Conservation (phyloP, 37 sponge, comb jelly and placozoan genomes). For the Tethya wilhelma region DNA sequence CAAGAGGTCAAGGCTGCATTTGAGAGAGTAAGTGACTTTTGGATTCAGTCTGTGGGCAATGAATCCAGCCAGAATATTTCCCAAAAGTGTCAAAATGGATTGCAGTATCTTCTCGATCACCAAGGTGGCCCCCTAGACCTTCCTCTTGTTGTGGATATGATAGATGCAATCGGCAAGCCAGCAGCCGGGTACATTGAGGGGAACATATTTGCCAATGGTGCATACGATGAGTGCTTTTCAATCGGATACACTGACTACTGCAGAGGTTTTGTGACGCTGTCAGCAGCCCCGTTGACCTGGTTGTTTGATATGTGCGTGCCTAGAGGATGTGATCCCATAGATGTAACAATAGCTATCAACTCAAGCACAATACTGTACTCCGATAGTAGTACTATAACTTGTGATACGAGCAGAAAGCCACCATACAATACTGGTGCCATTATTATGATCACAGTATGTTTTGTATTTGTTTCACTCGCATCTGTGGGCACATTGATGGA, state of each 20-base stretch:
- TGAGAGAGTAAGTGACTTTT: too few relatives aligned
- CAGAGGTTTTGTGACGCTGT: background rate
- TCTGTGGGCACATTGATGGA: constrained; percentile 34
- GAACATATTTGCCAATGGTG: constrained; percentile 37
- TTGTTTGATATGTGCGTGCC: constrained; percentile 39
- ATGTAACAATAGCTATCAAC: background rate
- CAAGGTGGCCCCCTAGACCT: background rate
- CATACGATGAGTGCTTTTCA: constrained; percentile 70
- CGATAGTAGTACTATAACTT: background rate
- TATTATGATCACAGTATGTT: constrained; percentile 53
- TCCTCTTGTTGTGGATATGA: background rate
- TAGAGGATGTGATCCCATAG: constrained; percentile 1
- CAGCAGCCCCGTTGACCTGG: background rate
- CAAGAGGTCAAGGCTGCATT: too few relatives aligned
- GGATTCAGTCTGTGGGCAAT: too few relatives aligned
- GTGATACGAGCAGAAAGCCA: background rate
- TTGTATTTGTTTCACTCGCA: constrained; percentile 27
- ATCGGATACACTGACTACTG: constrained; percentile 49
- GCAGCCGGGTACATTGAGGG: constrained; percentile 42
- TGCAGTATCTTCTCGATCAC: too few relatives aligned
- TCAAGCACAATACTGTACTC: background rate
- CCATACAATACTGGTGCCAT: constrained; percentile 49
- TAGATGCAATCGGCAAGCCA: constrained; percentile 32
- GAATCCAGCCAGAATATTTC: too few relatives aligned
- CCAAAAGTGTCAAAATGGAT: too few relatives aligned